Conservation (phyloP, 2,113 vertebrate species). For the Cromileptes altivelis region DNA sequence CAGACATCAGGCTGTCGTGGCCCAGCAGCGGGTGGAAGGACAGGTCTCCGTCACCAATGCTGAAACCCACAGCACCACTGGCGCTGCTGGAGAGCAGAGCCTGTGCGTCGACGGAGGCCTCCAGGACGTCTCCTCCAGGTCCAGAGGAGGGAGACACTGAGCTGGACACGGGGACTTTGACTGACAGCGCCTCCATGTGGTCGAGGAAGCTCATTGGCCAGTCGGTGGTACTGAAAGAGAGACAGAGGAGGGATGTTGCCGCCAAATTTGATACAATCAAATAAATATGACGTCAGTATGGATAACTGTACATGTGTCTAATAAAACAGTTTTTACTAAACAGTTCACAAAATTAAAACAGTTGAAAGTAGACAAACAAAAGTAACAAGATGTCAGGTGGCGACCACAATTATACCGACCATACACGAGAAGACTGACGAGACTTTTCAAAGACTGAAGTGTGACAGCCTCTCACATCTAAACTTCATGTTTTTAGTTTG, state of each 20-base stretch:
- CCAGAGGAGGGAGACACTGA: conserved; percentile 68
- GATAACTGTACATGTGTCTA: too few relatives aligned
- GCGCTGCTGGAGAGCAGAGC: conserved; percentile 76
- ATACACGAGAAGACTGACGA: too few relatives aligned
- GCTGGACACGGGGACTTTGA: conserved; percentile 91
- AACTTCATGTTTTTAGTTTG: too few relatives aligned
- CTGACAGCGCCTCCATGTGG: conserved; percentile 91
- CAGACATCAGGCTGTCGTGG: conserved; percentile 88
- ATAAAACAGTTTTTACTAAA: too few relatives aligned
- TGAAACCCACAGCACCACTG: conserved; percentile 53
- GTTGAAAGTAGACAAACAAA: too few relatives aligned
- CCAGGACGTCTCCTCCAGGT: conserved; percentile 54
- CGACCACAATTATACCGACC: too few relatives aligned
- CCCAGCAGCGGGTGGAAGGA: conserved; percentile 81
- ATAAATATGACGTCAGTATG: too few relatives aligned
- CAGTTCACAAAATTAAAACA: too few relatives aligned
- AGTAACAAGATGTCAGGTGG: too few relatives aligned
- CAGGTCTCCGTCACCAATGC: conserved; percentile 13
- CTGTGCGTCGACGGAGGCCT: conserved; percentile 15
- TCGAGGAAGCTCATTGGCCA: conserved; percentile 95
- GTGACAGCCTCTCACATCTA: too few relatives aligned
- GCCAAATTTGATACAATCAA: not conserved
- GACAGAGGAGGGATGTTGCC: not conserved
- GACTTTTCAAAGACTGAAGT: too few relatives aligned
- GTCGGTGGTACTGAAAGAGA: conserved; percentile 88